Evolutionary conservation across 2,888 invertebrate genomes (phyloP).

Genomic region (Drymonia ruficornis): DNA sequence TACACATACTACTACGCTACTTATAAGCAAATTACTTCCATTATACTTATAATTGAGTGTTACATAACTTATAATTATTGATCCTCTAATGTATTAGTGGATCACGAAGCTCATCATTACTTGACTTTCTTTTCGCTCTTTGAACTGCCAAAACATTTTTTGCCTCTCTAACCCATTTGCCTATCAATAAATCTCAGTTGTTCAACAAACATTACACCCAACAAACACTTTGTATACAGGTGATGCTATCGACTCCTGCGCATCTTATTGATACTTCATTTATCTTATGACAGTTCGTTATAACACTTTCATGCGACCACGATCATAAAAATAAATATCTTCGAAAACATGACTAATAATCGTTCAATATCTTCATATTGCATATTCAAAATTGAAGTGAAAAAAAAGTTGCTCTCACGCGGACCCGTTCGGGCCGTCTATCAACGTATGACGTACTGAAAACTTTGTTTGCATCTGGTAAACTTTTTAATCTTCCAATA

Average conservation of each 20-base stretch:
- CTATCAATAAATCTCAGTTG: background rate
- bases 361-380: slow-evolving; percentile 80
- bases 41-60: background rate
- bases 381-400: slow-evolving; percentile 67
- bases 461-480: slow-evolving; percentile 31
- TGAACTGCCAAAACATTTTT: background rate
- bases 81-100: background rate
- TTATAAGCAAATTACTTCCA: background rate
- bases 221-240: background rate
- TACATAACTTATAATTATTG: background rate
- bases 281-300: slow-evolving; percentile 55
- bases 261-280: slow-evolving; percentile 41
- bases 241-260: slow-evolving; percentile 23
- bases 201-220: slow-evolving; percentile 1
- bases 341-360: slow-evolving; percentile 70
- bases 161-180: slow-evolving; percentile 7
- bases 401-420: slow-evolving; percentile 63
- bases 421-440: slow-evolving; percentile 74
- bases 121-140: background rate
- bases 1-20: too few relatives aligned
- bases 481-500: slow-evolving; percentile 9
- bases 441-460: slow-evolving; percentile 77
- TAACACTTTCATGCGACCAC: slow-evolving; percentile 57
- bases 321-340: slow-evolving; percentile 55
- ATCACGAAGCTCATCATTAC: background rate